Evolutionary conservation across 2,797 vertebrate species (phyloP).

Genomic region (Hylomyscus alleni): DNA sequence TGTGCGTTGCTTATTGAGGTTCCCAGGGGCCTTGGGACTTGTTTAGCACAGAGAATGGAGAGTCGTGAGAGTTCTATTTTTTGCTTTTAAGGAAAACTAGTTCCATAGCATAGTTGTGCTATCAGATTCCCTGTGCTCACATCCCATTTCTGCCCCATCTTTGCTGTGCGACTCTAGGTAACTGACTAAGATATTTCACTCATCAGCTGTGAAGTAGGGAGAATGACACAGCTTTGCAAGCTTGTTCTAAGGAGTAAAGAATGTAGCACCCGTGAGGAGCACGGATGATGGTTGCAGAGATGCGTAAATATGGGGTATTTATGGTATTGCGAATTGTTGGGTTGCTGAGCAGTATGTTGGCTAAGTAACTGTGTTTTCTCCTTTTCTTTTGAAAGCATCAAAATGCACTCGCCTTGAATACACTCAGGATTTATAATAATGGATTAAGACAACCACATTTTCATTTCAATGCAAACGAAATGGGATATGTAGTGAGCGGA

Average conservation of each 20-base stretch:
- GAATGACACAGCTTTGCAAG: not conserved
- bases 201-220: not conserved
- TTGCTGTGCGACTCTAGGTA: not conserved
- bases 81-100: not conserved
- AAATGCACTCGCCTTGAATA: slow-evolving; percentile 84
- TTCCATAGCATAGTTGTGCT: not conserved
- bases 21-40: not conserved
- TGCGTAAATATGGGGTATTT: not conserved
- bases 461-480: slow-evolving; percentile 89
- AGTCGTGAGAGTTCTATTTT: not conserved
- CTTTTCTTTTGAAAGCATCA: slow-evolving; percentile 83
- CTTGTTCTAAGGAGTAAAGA: not conserved
- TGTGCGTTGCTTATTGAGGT: not conserved
- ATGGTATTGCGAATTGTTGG: not conserved
- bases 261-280: slow-evolving; percentile 4
- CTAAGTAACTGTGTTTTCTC: slow-evolving; percentile 36
- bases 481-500: slow-evolving; percentile 88
- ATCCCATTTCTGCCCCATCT: not conserved
- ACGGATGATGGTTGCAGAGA: not conserved
- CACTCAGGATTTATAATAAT: slow-evolving; percentile 85
- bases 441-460: slow-evolving; percentile 87
- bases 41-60: not conserved
- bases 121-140: not conserved
- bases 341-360: not conserved
- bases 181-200: slow-evolving; percentile 21